phyloP scores from a whole-genome alignment of 2,888 invertebrate species.

The Tiliacea citrago region DNA sequence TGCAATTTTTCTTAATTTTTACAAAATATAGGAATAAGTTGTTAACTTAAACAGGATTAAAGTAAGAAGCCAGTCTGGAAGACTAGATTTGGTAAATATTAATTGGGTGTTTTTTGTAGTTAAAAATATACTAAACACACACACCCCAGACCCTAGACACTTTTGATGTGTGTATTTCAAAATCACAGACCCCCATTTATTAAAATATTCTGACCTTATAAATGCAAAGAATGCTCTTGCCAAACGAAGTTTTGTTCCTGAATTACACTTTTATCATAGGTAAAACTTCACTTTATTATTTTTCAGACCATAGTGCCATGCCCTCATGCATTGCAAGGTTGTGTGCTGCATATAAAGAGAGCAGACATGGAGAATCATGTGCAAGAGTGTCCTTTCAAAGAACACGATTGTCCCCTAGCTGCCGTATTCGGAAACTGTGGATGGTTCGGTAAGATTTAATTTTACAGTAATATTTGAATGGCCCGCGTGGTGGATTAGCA shows the following conservation, averaged over 20 bases:
- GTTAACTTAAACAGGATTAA: no score
- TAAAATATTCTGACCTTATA: not conserved
- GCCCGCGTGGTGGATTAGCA: not conserved
- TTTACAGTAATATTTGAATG: no score
- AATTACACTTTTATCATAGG: not conserved
- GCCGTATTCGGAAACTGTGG: not conserved
- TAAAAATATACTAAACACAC: no score
- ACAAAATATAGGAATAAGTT: no score
- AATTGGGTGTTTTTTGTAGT: no score
- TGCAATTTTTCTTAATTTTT: no score
- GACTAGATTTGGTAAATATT: no score
- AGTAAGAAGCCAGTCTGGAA: no score
- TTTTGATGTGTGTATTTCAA: no score
- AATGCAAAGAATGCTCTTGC: not conserved
- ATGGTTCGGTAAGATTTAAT: conserved; percentile 26
- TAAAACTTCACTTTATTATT: not conserved
- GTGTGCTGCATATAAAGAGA: not conserved
- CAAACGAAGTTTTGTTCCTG: not conserved
- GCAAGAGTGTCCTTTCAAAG: conserved; percentile 20
- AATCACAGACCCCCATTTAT: not conserved
- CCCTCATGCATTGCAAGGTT: conserved; percentile 1
- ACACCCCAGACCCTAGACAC: no score
- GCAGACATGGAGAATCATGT: conserved; percentile 9
- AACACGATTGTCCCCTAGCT: conserved; percentile 8
- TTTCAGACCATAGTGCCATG: conserved; percentile 5